Evolutionary conservation across 2,888 invertebrate genomes (phyloP), one percentile per base, ranked within the genome.

Genomic region (Andrena flavipes): DNA sequence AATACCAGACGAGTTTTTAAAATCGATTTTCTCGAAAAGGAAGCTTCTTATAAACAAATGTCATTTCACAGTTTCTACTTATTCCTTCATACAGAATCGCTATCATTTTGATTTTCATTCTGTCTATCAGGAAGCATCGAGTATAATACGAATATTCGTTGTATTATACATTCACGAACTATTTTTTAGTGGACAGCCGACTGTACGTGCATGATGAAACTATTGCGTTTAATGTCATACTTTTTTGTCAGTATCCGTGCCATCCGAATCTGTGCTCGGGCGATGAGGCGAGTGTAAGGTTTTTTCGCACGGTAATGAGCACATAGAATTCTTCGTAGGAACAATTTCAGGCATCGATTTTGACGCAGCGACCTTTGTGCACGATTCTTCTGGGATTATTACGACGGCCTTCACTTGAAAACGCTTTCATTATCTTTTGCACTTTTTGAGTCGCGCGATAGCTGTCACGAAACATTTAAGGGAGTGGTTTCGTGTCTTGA

Each of bases 191-290:
- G 56, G 20, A 65, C 56, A 59, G 29, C 29, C 56, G 20, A 26
- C n/a, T 33, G n/a, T 42, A 42, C 62, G 20, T 56, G 74, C 74
- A 74, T 42, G 77, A 51, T 26, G 65, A 60, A 42, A 42, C 49
- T 73, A 77, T 49, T 72, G 29, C 56, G 54, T 78, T 74, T 62
- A 67, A 67, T 74, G 54, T 78, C 54, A 26, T 20, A 54, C 51
- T 60, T 68, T 54, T 75, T 48, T 74, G 62, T 62, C 75, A 68
- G 62, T 68, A n/a, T 75, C 8, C 35, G 51, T 60, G 74, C 33
- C 56, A 51, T 26, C 42, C 54, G 2, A 54, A 63, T 33, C 74
- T 74, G 59, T 48, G 65, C 48, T 59, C 65, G 7, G 42, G 42
- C 42, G 48, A 59, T 13, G 73, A 64, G 42, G 73, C 64, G 73